A percentile compares a stretch with the other conserved stretches of the same genome.
Conservation (phyloP, 2,113 vertebrate genomes). For the Carollia perspicillata region DNA sequence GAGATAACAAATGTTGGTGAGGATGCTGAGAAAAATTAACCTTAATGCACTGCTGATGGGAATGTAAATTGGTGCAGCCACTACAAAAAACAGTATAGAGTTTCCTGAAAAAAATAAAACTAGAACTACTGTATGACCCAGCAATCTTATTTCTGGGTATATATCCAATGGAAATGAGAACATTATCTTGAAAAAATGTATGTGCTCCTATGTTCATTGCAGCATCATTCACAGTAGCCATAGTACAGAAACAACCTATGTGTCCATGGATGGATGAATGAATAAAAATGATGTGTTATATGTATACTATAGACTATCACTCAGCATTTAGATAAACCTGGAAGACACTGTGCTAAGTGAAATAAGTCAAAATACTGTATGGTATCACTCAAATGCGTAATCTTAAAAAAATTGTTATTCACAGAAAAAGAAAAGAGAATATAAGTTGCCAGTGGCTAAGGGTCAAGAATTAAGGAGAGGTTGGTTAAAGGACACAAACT, state of each 20-base stretch:
- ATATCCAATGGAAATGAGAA: neutral
- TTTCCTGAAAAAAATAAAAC: neutral
- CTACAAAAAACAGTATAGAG: neutral
- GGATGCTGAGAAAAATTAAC: neutral
- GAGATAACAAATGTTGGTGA: neutral
- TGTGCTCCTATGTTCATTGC: neutral
- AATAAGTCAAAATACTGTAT: neutral
- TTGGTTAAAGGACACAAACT: neutral
- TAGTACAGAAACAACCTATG: neutral
- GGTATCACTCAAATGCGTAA: neutral
- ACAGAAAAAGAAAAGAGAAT: neutral
- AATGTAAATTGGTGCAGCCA: neutral
- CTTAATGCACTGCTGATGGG: neutral
- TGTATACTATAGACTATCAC: neutral
- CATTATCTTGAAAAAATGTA: neutral
- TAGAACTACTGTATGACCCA: neutral
- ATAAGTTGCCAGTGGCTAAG: neutral
- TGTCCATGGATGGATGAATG: neutral
- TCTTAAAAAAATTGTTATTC: neutral
- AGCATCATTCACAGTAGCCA: neutral
- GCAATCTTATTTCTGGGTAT: neutral
- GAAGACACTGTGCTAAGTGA: neutral
- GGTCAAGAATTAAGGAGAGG: neutral
- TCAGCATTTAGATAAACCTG: neutral
- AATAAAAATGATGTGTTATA: neutral